phyloP scores from a whole-genome alignment of 1,140 invertebrate species.

The Drosophila truncata region DNA sequence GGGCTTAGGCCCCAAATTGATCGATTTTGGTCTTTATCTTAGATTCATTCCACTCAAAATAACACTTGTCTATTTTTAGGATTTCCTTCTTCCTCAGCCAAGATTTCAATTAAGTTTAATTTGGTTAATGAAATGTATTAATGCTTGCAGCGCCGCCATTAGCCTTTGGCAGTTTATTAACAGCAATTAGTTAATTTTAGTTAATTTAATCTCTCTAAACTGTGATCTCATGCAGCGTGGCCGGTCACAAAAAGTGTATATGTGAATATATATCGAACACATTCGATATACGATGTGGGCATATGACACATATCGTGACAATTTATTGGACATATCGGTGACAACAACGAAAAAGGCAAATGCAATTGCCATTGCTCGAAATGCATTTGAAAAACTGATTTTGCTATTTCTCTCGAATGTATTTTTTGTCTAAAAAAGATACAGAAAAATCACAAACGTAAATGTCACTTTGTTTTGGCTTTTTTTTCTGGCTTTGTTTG shows the following conservation, averaged over 20 bases:
- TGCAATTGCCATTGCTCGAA: constrained; percentile 61
- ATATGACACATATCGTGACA: constrained; percentile 66
- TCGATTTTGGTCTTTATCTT: constrained; percentile 10
- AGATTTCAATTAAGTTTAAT: constrained; percentile 69
- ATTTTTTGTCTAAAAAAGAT: constrained; percentile 21
- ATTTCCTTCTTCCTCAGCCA: constrained; percentile 17
- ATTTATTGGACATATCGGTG: constrained; percentile 78
- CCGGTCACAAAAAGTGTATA: constrained; percentile 20
- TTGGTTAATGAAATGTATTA: constrained; percentile 55
- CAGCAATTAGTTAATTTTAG: constrained; percentile 69
- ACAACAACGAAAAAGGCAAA: constrained; percentile 70
- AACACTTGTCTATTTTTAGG: not conserved
- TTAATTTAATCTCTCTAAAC: constrained; percentile 61
- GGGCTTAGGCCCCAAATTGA: constrained; percentile 27
- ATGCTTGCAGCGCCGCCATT: constrained; percentile 33
- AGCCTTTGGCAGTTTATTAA: constrained; percentile 59
- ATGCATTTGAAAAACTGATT: constrained; percentile 42
- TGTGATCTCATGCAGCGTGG: constrained; percentile 43
- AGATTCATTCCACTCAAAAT: not conserved
- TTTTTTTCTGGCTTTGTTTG: constrained; percentile 47
- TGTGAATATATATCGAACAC: not conserved
- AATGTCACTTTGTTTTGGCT: constrained; percentile 58
- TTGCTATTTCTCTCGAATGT: constrained; percentile 9
- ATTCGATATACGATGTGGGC: constrained; percentile 28
- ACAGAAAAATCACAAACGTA: constrained; percentile 37